Evolutionary conservation across 2,888 invertebrate genomes (phyloP).

Genomic region (Drosophila tripunctata): DNA sequence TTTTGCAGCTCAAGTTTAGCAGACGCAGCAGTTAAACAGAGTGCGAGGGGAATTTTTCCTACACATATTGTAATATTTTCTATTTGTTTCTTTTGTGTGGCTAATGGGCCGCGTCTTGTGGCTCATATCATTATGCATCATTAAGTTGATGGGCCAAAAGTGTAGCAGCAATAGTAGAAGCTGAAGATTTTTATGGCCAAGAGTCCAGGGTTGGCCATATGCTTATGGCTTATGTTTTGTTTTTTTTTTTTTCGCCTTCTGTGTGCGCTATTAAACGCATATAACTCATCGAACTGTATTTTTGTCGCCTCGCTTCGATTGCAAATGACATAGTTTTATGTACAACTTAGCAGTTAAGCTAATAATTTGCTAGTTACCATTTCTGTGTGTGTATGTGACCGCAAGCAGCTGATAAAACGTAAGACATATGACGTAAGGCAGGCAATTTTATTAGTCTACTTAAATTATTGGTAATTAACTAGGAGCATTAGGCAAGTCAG

Average conservation of each 20-base stretch:
- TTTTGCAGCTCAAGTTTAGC: slow-evolving; percentile 43
- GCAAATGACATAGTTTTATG: slow-evolving; percentile 45
- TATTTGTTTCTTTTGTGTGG: slow-evolving; percentile 45
- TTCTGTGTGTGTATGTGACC: background rate
- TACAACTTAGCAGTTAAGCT: slow-evolving; percentile 31
- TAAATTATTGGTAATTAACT: slow-evolving; percentile 43
- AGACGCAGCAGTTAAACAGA: slow-evolving; percentile 57
- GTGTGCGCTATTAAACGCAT: slow-evolving; percentile 67
- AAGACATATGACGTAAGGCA: slow-evolving; percentile 15
- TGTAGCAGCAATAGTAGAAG: slow-evolving; percentile 7
- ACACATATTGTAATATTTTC: slow-evolving; percentile 6
- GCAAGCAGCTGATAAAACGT: too few relatives aligned
- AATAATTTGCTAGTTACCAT: slow-evolving; percentile 49
- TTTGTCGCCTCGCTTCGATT: slow-evolving; percentile 51
- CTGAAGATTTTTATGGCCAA: slow-evolving; percentile 67
- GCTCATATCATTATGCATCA: slow-evolving; percentile 79
- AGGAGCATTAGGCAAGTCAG: slow-evolving; percentile 5
- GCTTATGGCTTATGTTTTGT: slow-evolving; percentile 26
- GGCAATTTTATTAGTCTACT: slow-evolving; percentile 18
- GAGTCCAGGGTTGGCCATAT: slow-evolving; percentile 53
- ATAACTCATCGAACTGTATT: slow-evolving; percentile 74
- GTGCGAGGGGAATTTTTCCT: too few relatives aligned
- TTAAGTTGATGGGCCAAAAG: slow-evolving; percentile 70
- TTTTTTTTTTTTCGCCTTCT: slow-evolving; percentile 30
- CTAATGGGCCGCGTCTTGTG: slow-evolving; percentile 73